Base-by-base conservation (phyloP, 1,140 invertebrate species). In the Drosophila arizonae region DNA sequence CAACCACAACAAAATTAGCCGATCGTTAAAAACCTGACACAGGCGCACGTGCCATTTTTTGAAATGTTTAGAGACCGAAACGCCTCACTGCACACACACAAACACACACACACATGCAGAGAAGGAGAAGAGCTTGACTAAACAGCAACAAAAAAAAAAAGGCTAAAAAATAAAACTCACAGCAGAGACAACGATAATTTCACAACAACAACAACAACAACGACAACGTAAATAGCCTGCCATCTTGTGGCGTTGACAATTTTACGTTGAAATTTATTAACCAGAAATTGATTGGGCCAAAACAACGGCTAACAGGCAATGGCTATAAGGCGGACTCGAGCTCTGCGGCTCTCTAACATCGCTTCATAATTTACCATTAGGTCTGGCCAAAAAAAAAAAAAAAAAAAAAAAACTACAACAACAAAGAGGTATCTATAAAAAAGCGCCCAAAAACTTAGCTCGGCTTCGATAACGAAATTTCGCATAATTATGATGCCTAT, bases 401-500 rank as follows among this genome's bases (percentile, higher is more conserved):
- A 43, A 54, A 30, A 82, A 46, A 74, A 54, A 61, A 28, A 15
- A 65, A 58, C n/a, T 8, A 46, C 43, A 46, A 46, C n/a, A 46
- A 46, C 43, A 8, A 46, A 46, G 17, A 8, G n/a, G 11, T 46
- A 15, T 46, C 43, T 46, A 46, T 46, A 46, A 46, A 45, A 45
- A 45, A 46, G 43, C 9, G 43, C 43, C 43, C 43, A 46, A 46
- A 46, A 17, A 39, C 56, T 48, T 11, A 15, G 50, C 21, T 43
- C 52, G 63, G 50, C 66, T 87, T 81, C 76, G 84, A 88, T 88
- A 84, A 84, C 84, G 77, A 88, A 80, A 88, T 84, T 88, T 88
- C 85, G 84, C 84, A 88, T 88, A 88, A 88, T 88, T 88, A 88
- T 88, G 85, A 79, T 88, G 84, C 84, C 84, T 88, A 88, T 88